Evolutionary conservation across 2,888 invertebrate species (phyloP), one percentile per base, ranked within the genome.

Genomic region (Neocrepidodera transversa): DNA sequence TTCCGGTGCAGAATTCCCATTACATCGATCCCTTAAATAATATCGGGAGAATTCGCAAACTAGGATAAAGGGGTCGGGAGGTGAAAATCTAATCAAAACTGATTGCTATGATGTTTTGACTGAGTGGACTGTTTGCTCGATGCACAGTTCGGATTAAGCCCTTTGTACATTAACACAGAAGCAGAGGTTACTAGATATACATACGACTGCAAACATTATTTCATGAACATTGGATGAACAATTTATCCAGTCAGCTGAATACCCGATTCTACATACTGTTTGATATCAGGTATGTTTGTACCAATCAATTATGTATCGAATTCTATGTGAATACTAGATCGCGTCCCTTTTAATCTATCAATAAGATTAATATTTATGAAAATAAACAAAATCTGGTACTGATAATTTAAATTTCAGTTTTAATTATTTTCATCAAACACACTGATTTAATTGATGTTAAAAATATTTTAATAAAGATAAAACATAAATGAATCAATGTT

Each of bases 51-150:
- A 53, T 53, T 58, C 23, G 56, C 54, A 42, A n/a, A 67, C 65
- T 69, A 63, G 60, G 62, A 63, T 69, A 70, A 69, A 71, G 72
- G 71, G 71, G 67, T 73, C 17, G 54, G 54, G 45, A 45, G 45
- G 54, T 54, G 54, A 74, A 78, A 79, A 79, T 79, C 78, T 78
- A 79, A 79, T 79, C 79, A 78, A 78, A 78, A 78, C 75, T 77
- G 76, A 78, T 78, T 78, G 77, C 77, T 78, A 77, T 79, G 77
- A 77, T 78, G 78, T 79, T 79, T 79, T 78, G 77, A 78, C 78
- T 78, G 76, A 72, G 71, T 72, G 72, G 71, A 71, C 71, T 78
- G 75, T 78, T 77, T 78, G 74, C 73, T 69, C 75, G 64, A 68
- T 70, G 70, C 68, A 69, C 64, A 65, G 71, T 68, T 63, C 73